A percentile compares a stretch with the other conserved stretches of the same genome.
Conservation (phyloP, 2,797 vertebrate species). For the Microctenopoma stevenorrisi region DNA sequence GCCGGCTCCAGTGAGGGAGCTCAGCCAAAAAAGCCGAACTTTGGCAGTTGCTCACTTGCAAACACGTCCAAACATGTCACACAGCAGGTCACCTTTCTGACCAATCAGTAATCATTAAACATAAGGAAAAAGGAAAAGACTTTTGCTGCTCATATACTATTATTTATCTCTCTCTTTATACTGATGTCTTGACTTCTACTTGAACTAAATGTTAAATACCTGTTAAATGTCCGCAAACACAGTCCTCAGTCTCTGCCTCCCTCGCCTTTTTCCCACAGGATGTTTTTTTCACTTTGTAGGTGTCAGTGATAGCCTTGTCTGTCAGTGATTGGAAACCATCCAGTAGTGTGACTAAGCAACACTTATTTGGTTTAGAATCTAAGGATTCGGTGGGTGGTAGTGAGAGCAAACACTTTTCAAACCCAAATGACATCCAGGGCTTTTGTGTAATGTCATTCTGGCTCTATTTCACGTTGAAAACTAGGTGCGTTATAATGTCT, state of each 20-base stretch:
- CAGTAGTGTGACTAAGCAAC: background rate
- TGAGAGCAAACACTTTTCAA: background rate
- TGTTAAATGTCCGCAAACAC: conserved; percentile 43
- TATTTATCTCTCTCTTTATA: background rate
- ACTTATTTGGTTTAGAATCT: background rate
- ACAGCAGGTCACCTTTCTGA: background rate
- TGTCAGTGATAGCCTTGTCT: conserved; percentile 24
- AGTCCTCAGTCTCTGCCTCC: conserved; percentile 14
- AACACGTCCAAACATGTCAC: background rate
- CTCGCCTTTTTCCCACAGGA: conserved; percentile 49
- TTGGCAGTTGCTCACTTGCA: too few species aligned
- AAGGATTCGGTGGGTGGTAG: conserved; percentile 8
- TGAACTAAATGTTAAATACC: conserved; percentile 38
- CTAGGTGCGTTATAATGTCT: conserved; percentile 15
- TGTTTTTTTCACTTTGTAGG: conserved; percentile 68
- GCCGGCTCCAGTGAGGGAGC: too few species aligned
- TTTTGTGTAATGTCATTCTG: conserved; percentile 1
- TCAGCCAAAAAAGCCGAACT: too few species aligned
- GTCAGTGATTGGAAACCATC: conserved; percentile 22
- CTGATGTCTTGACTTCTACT: conserved; percentile 35
- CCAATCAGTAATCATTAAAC: background rate
- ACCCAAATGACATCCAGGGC: background rate
- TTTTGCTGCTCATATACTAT: background rate
- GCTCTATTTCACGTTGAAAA: background rate
- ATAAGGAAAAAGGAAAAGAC: background rate